Evolutionary conservation across 2,113 vertebrate species (phyloP).

Genomic region (Cinclus mexicanus): DNA sequence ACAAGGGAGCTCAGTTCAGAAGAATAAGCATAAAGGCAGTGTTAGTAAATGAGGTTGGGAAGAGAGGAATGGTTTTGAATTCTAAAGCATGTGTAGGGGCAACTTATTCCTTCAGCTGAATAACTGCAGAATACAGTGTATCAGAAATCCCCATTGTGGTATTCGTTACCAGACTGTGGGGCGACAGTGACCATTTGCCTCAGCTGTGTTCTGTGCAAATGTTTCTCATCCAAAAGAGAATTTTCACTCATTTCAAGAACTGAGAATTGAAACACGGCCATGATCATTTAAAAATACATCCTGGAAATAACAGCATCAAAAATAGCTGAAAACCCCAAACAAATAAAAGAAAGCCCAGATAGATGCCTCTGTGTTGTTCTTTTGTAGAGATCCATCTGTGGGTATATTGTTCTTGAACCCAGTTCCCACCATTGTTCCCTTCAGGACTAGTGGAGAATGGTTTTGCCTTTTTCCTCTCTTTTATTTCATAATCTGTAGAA

Average conservation of each 20-base stretch:
- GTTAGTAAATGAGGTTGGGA: background rate
- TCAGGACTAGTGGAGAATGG: background rate
- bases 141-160: background rate
- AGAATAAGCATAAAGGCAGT: fast-evolving
- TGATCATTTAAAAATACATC: background rate
- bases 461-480: background rate
- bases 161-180: background rate
- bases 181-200: background rate
- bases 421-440: background rate
- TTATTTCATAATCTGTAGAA: slow-evolving; percentile 53
- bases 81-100: background rate
- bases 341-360: background rate
- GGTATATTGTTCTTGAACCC: background rate
- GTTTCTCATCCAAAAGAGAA: background rate
- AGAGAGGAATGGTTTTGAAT: background rate
- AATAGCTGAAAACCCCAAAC: background rate
- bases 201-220: background rate
- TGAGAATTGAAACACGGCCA: background rate
- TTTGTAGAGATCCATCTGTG: background rate
- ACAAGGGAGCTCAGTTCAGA: background rate
- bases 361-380: background rate
- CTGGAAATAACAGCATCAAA: background rate
- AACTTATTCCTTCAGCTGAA: background rate
- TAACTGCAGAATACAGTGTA: background rate
- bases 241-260: background rate